These are phyloP conservation scores for Aurelia sp. DNA, from an alignment of 30 jellyfish, hydroid and myxozoan genomes.

Conservation along the genomic window DNA sequence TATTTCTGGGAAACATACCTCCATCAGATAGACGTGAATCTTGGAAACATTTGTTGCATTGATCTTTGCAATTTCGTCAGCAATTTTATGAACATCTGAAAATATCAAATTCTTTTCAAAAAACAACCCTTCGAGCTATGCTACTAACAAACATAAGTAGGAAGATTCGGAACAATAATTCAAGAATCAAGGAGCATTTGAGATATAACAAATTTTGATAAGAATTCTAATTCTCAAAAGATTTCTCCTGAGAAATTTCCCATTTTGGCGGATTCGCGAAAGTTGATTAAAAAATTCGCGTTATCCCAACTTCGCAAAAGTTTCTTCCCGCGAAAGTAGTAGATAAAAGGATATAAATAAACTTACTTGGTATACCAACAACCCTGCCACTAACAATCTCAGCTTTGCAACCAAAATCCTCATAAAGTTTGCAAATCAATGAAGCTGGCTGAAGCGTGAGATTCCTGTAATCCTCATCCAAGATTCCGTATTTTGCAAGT, in stretches of 20 bases:
- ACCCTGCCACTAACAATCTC: conserved; percentile 82
- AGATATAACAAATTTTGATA: too few relatives aligned
- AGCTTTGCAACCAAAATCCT: conserved; percentile 86
- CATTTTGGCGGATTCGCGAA: too few relatives aligned
- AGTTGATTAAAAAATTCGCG: too few relatives aligned
- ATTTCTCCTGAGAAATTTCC: too few relatives aligned
- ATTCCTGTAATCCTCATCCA: conserved; percentile 62
- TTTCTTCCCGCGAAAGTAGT: too few relatives aligned
- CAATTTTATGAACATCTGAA: conserved; percentile 40
- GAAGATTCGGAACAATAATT: too few relatives aligned
- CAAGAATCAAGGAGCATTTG: too few relatives aligned
- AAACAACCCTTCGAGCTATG: too few relatives aligned
- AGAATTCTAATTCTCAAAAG: too few relatives aligned
- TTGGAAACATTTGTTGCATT: background rate
- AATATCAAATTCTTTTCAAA: background rate
- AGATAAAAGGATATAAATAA: background rate
- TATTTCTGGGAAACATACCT: conserved; percentile 18
- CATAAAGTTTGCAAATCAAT: conserved; percentile 78
- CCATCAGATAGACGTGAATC: conserved; percentile 31
- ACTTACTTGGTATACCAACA: conserved; percentile 88
- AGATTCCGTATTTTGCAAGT: conserved; percentile 78
- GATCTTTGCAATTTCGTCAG: conserved; percentile 36
- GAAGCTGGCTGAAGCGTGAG: conserved; percentile 76
- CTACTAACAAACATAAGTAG: too few relatives aligned
- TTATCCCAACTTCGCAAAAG: too few relatives aligned